Percentiles rank a stretch among this genome's conserved stretches.
Conservation (phyloP, 2,888 invertebrate species). For the Euspilapteryx auroguttella region DNA sequence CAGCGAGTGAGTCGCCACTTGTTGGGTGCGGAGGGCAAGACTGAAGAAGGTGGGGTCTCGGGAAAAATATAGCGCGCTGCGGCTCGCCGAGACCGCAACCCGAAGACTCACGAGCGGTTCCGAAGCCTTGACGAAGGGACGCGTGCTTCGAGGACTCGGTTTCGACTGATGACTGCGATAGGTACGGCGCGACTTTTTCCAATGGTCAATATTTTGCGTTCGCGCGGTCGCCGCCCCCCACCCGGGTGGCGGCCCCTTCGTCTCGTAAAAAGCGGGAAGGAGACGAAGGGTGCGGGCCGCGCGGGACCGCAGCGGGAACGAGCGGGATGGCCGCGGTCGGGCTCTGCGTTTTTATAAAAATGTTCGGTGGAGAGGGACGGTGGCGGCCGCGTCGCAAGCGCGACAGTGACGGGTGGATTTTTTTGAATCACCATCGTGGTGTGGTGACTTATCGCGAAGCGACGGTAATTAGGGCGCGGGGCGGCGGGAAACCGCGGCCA, state of each 20-base stretch:
- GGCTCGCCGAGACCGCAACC: conserved; percentile 45
- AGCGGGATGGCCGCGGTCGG: conserved; percentile 54
- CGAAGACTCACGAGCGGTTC: conserved; percentile 53
- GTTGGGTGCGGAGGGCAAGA: conserved; percentile 50
- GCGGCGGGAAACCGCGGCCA: conserved; percentile 57
- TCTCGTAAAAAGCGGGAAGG: conserved; percentile 63
- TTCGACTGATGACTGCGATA: conserved; percentile 63
- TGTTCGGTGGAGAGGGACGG: conserved; percentile 41
- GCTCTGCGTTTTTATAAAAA: conserved; percentile 62
- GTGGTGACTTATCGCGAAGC: conserved; percentile 56
- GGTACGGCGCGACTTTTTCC: conserved; percentile 63
- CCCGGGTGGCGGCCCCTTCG: conserved; percentile 53
- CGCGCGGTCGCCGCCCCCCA: conserved; percentile 57
- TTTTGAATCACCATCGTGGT: conserved; percentile 55
- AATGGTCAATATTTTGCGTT: conserved; percentile 64
- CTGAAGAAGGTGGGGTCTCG: conserved; percentile 49
- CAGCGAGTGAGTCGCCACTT: conserved; percentile 43
- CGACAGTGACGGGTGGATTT: conserved; percentile 51
- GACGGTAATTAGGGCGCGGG: conserved; percentile 58
- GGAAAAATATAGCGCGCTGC: conserved; percentile 36
- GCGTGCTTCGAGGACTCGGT: conserved; percentile 52
- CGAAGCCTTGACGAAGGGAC: conserved; percentile 46
- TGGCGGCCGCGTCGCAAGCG: conserved; percentile 16
- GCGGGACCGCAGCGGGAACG: too few species aligned
- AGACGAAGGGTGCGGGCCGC: conserved; percentile 61